Conservation (phyloP, 2,113 vertebrate genomes). For the Apodemus speciosus region DNA sequence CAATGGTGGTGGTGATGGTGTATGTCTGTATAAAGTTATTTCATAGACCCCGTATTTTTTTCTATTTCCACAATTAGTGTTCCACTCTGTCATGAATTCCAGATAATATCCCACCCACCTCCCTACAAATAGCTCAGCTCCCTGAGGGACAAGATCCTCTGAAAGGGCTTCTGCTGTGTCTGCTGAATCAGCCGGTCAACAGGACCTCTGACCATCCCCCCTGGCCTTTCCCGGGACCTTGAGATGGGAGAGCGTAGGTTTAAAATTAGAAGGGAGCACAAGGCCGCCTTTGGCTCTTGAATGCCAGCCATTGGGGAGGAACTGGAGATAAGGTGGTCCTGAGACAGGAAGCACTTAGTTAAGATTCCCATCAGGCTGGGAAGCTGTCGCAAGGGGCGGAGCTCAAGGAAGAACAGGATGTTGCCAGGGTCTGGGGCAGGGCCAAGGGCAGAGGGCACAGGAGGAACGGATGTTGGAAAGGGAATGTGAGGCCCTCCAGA, state of each 20-base stretch:
- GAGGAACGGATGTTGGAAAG: constrained; percentile 69
- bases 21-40: accelerated
- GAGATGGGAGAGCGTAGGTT: constrained; percentile 43
- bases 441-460: constrained; percentile 73
- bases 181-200: constrained; percentile 18
- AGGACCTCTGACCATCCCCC: constrained; percentile 33
- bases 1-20: not conserved
- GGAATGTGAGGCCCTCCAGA: constrained; percentile 60
- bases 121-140: not conserved
- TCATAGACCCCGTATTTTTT: not conserved
- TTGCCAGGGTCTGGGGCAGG: constrained; percentile 82
- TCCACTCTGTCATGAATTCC: accelerated
- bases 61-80: not conserved
- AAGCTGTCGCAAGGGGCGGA: constrained; percentile 79
- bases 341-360: constrained; percentile 83
- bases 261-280: constrained; percentile 71
- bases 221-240: constrained; percentile 70
- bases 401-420: constrained; percentile 83
- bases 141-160: constrained; percentile 3
- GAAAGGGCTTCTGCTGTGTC: not conserved
- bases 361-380: constrained; percentile 85
- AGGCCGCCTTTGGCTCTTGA: constrained; percentile 73
- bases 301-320: constrained; percentile 73
- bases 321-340: constrained; percentile 80
- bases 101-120: accelerated